These are phyloP conservation scores for Oscheius myriophilus DNA, from an alignment of 2,888 invertebrate species.

Conservation along the genomic window DNA sequence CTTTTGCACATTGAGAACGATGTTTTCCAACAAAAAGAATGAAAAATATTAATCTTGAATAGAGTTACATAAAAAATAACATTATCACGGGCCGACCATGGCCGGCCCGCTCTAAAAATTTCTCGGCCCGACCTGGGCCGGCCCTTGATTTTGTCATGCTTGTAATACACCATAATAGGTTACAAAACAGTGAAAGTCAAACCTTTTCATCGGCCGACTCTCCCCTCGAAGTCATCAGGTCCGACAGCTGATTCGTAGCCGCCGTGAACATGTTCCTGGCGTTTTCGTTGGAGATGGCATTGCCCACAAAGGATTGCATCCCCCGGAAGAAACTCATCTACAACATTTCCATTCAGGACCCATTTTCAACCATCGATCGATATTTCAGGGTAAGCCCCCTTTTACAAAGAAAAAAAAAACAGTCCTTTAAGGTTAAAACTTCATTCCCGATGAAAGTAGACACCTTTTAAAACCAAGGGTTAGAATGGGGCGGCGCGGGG, in stretches of 20 bases:
- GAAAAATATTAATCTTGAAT: no score
- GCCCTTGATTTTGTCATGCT: no score
- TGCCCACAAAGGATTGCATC: slow-evolving; percentile 11
- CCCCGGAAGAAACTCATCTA: slow-evolving; percentile 25
- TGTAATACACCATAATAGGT: no score
- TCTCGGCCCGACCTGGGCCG: no score
- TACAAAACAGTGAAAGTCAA: no score
- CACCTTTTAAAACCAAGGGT: slow-evolving; percentile 6
- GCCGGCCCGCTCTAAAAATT: no score
- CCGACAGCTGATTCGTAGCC: slow-evolving; percentile 18
- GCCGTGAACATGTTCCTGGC: slow-evolving; percentile 21
- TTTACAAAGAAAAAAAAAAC: background rate
- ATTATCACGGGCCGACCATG: no score
- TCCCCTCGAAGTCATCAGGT: slow-evolving; percentile 17
- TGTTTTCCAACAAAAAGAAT: no score
- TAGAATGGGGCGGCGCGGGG: background rate
- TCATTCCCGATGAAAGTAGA: background rate
- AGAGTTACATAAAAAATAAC: no score
- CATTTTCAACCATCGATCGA: background rate
- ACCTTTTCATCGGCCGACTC: slow-evolving; percentile 12
- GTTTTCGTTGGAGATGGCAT: slow-evolving; percentile 24
- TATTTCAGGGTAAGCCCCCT: background rate
- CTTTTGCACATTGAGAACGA: no score
- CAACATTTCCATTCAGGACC: background rate
- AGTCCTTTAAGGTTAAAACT: background rate